Evolutionary conservation across 2,888 invertebrate genomes (phyloP), one percentile per base, ranked within the genome.

Genomic region (Endotricha flammealis): DNA sequence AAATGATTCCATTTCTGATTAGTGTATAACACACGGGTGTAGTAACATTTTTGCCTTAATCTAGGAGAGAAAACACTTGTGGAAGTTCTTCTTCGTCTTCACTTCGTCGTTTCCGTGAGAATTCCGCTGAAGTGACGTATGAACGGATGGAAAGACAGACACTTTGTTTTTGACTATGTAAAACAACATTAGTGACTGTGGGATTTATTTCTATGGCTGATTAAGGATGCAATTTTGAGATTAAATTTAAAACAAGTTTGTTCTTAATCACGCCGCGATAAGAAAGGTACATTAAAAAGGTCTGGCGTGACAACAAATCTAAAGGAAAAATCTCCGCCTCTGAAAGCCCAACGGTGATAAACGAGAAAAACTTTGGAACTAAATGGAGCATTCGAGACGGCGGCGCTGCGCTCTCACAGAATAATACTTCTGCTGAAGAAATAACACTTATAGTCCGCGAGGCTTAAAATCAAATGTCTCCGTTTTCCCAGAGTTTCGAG

Each of bases 271-370:
- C 72, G 67, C 60, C 50, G 66, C 78, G 85, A 85, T 82, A 82
- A 85, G 81, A 77, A 79, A 76, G 74, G 78, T 82, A 85, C 86
- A 86, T 87, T 87, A 86, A 86, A 85, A 86, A 85, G 82, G 86
- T 85, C 83, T 83, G 87, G 85, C 85, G 82, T 85, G 86, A 86
- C 86, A 86, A 87, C 86, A 87, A 87, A 87, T 86, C 85, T 87
- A 83, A 80, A 81, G 83, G 85, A 85, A 86, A 87, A 85, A 86
- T 85, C 82, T 83, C 85, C 81, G 81, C 76, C 79, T 80, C 77
- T 72, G 81, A 80, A 82, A 81, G 77, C 81, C 83, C 82, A 82
- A 74, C 85, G 83, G 83, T 83, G 86, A 86, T 86, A 86, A 86
- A 86, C 86, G 86, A 83, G 86, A 86, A 86, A 86, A 86, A 85